Conservation (phyloP, 2,888 invertebrate species). For the Torymus auratus region DNA sequence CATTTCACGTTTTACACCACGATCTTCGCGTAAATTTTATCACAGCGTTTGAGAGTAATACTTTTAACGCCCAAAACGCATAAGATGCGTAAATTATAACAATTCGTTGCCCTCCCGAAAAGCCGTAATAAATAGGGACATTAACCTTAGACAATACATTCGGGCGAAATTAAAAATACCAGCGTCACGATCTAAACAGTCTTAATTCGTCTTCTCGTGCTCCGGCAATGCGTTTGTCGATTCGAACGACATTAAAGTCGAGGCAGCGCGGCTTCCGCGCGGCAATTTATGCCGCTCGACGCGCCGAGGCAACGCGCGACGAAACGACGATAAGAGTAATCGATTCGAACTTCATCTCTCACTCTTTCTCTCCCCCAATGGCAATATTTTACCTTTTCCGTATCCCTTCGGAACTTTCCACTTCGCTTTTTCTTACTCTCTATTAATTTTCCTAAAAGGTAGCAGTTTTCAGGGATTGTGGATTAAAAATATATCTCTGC, state of each 20-base stretch:
- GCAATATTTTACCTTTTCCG: not conserved
- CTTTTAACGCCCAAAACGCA: no score
- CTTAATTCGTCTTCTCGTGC: not conserved
- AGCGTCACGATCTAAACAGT: not conserved
- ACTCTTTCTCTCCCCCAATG: not conserved
- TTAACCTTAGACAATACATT: not conserved
- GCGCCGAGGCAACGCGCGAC: not conserved
- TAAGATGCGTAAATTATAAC: no score
- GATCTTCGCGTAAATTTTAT: no score
- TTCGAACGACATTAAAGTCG: not conserved
- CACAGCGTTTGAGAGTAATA: no score
- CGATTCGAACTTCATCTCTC: conserved; percentile 17
- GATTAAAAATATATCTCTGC: no score
- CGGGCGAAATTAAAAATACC: not conserved
- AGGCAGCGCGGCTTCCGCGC: not conserved
- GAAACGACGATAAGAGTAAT: conserved; percentile 20
- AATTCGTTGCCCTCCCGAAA: no score
- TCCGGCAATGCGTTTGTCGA: conserved; percentile 7
- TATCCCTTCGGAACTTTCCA: not conserved
- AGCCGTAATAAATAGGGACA: no score
- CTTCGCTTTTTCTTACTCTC: not conserved
- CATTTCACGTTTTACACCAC: no score
- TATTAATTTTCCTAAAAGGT: not conserved
- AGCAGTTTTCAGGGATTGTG: no score
- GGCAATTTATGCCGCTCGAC: conserved; percentile 9